phyloP scores from a whole-genome alignment of 2,113 vertebrate species.

The Fregata magnificens region DNA sequence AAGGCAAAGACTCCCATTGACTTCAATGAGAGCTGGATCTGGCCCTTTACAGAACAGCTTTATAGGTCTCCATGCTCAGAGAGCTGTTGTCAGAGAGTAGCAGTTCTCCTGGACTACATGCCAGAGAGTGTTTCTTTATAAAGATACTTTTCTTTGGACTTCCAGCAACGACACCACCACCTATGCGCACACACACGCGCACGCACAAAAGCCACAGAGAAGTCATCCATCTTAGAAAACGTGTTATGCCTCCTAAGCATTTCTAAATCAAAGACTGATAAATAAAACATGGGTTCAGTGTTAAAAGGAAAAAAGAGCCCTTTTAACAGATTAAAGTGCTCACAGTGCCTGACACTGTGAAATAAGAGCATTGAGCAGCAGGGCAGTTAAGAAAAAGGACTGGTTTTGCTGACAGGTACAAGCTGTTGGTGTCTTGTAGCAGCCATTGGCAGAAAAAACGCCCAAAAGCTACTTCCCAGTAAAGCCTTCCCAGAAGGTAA shows the following conservation, averaged over 20 bases:
- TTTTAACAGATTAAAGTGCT: conserved; percentile 72
- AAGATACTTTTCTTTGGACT: conserved; percentile 4
- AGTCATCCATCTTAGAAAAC: conserved; percentile 46
- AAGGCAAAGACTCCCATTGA: background rate
- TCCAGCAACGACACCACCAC: background rate
- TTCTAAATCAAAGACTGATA: conserved; percentile 67
- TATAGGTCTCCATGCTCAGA: background rate
- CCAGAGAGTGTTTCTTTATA: background rate
- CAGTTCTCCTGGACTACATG: background rate
- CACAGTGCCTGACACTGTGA: conserved; percentile 57
- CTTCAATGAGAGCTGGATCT: background rate
- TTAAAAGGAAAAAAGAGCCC: conserved; percentile 55
- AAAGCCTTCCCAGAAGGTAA: background rate
- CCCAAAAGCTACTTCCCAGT: background rate
- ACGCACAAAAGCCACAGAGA: background rate
- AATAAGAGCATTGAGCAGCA: conserved; percentile 50
- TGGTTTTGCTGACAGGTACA: conserved; percentile 42
- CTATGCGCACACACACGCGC: background rate
- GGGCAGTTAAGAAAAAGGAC: conserved; percentile 46
- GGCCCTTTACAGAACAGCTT: background rate
- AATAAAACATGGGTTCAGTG: conserved; percentile 64
- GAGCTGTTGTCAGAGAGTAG: background rate
- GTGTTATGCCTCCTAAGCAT: conserved; percentile 50
- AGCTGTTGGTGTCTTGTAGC: conserved; percentile 6
- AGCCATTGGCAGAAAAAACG: background rate